Percentiles rank a stretch among this genome's conserved stretches.
phyloP scores from a whole-genome alignment of 1,140 invertebrate species.

The Nephotettix cincticeps region DNA sequence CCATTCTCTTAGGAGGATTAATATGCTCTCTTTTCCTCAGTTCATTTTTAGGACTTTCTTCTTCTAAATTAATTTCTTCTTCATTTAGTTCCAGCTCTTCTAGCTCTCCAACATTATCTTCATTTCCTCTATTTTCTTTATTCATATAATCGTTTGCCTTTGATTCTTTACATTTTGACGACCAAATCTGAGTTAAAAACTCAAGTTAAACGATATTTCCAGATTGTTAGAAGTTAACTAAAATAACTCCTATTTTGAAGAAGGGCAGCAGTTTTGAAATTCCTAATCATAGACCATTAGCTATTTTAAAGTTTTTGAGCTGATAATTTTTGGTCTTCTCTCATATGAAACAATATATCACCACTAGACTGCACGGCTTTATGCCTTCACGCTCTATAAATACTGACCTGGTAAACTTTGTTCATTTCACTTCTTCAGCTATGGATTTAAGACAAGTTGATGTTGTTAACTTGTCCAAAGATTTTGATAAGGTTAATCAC shows the following conservation, averaged over 20 bases:
- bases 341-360: background rate
- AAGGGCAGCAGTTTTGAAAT: background rate
- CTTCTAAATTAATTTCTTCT: too few relatives aligned
- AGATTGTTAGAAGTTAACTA: background rate
- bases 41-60: too few relatives aligned
- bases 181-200: too few relatives aligned
- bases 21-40: too few relatives aligned
- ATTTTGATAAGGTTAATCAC: background rate
- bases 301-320: background rate
- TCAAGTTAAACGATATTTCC: too few relatives aligned
- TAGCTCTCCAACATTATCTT: too few relatives aligned
- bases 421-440: background rate
- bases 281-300: background rate
- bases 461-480: background rate
- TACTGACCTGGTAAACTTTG: background rate
- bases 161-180: too few relatives aligned
- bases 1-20: too few relatives aligned
- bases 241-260: slow-evolving; percentile 5
- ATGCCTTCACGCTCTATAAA: background rate
- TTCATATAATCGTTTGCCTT: too few relatives aligned
- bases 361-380: background rate
- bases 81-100: too few relatives aligned
- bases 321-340: background rate
- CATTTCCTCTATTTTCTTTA: too few relatives aligned
- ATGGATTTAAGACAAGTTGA: background rate